Evolutionary conservation across 2,113 vertebrate genomes (phyloP).

Genomic region (Thalassoma bifasciatum): DNA sequence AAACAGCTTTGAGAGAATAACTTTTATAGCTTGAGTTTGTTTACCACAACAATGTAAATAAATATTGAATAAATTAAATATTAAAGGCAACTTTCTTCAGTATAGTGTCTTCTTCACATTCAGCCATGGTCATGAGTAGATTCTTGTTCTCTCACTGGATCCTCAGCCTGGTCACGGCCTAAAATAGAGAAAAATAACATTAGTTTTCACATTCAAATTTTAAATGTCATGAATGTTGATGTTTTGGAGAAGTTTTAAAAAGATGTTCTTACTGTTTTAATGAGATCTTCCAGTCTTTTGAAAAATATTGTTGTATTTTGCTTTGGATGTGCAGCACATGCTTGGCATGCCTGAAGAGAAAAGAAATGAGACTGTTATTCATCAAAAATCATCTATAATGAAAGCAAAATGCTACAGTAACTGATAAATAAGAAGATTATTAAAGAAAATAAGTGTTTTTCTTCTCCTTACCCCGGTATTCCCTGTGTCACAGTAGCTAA

Average conservation of each 20-base stretch:
- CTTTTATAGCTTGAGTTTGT: constrained; percentile 24
- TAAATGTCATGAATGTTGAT: not conserved
- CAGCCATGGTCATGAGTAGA: constrained; percentile 10
- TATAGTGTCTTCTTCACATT: constrained; percentile 77
- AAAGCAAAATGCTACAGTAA: not conserved
- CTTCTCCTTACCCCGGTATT: constrained; percentile 41
- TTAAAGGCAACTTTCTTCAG: constrained; percentile 39
- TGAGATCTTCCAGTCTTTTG: constrained; percentile 51
- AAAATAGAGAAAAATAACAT: not conserved
- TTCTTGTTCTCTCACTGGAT: constrained; percentile 10
- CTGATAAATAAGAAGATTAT: not conserved
- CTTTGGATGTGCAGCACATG: constrained; percentile 53
- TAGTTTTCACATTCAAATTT: not conserved
- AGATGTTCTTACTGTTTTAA: constrained; percentile 45
- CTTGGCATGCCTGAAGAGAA: constrained; percentile 60
- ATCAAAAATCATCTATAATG: not conserved
- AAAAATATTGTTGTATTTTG: constrained; percentile 52
- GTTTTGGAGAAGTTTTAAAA: not conserved
- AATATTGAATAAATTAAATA: constrained; percentile 79
- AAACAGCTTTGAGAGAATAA: constrained; percentile 55
- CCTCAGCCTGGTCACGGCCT: constrained; percentile 35
- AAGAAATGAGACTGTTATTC: not conserved
- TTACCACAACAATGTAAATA: constrained; percentile 52
- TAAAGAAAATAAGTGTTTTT: not conserved
- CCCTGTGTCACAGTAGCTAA: constrained; percentile 28